Evolutionary conservation across 2,113 vertebrate species (phyloP).

Genomic region (Tonatia bakeri): DNA sequence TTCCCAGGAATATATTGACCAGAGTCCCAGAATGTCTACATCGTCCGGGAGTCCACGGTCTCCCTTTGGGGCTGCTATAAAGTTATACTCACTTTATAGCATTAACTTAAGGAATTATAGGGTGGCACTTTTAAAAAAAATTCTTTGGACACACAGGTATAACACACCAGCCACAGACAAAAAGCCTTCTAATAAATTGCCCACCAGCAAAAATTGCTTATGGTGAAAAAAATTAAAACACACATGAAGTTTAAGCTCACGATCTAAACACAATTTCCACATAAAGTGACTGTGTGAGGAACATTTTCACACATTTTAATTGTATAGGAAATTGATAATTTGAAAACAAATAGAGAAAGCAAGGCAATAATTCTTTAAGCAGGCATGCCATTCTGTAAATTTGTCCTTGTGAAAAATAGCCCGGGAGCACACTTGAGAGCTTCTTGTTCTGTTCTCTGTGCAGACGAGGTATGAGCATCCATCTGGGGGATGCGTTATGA

Average conservation of each 20-base stretch:
- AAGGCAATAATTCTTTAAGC: constrained; percentile 41
- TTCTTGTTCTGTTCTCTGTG: constrained; percentile 12
- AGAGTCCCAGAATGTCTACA: background rate
- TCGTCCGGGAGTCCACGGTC: background rate
- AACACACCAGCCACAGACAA: background rate
- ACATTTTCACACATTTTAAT: constrained; percentile 47
- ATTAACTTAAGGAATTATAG: background rate
- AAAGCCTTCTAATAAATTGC: background rate
- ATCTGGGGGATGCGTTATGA: constrained; percentile 52
- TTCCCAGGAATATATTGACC: background rate
- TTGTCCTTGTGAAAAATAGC: constrained; percentile 24
- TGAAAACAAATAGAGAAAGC: constrained; percentile 30
- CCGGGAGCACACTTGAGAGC: constrained; percentile 25
- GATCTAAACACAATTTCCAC: constrained; percentile 28
- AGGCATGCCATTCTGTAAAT: constrained; percentile 34
- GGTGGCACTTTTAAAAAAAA: background rate
- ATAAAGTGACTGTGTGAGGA: background rate
- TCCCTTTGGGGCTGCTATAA: background rate
- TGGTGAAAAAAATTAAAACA: background rate
- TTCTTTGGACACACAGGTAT: background rate
- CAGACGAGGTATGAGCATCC: background rate
- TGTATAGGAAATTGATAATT: constrained; percentile 27
- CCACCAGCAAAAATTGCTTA: background rate
- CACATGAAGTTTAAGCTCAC: background rate
- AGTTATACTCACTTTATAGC: background rate